Evolutionary conservation across 1,140 invertebrate species (phyloP).

Genomic region (Lordiphosa stackelbergi): DNA sequence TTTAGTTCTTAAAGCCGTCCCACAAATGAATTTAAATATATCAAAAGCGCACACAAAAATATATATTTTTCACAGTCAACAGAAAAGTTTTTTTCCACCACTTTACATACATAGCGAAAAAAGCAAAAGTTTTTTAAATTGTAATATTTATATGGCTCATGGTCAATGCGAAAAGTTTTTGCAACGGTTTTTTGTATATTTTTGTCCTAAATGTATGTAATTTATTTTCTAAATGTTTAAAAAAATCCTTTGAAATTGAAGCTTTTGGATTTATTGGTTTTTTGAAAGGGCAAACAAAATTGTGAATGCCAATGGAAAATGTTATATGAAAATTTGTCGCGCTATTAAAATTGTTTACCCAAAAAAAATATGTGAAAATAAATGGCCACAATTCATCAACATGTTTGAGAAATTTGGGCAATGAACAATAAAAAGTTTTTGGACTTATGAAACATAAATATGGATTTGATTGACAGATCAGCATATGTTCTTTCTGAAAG

Average conservation of each 20-base stretch:
- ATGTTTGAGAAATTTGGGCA: too few species aligned
- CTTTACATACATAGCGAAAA: constrained; percentile 20
- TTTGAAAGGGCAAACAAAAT: constrained; percentile 2
- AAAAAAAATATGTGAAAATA: too few species aligned
- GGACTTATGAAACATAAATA: too few species aligned
- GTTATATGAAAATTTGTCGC: constrained; percentile 1
- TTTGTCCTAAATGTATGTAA: constrained; percentile 14
- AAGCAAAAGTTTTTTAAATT: constrained; percentile 44
- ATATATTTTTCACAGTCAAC: constrained; percentile 54
- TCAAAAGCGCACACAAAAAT: constrained; percentile 16
- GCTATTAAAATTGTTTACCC: constrained; percentile 1
- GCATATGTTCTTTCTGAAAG: too few species aligned
- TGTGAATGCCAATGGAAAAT: constrained; percentile 13
- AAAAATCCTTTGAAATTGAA: constrained; percentile 6
- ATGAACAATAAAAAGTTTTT: too few species aligned
- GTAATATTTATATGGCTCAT: constrained; percentile 54
- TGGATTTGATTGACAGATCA: too few species aligned
- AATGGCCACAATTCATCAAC: too few species aligned
- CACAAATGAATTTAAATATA: constrained; percentile 30
- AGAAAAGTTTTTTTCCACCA: constrained; percentile 34
- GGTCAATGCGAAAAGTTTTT: constrained; percentile 38
- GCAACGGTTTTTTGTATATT: background rate
- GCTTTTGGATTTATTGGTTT: constrained; percentile 8
- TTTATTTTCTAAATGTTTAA: constrained; percentile 41
- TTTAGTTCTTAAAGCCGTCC: background rate